Evolutionary conservation across 2,797 vertebrate species (phyloP).

Genomic region (Cynodonichthys magdalenae): DNA sequence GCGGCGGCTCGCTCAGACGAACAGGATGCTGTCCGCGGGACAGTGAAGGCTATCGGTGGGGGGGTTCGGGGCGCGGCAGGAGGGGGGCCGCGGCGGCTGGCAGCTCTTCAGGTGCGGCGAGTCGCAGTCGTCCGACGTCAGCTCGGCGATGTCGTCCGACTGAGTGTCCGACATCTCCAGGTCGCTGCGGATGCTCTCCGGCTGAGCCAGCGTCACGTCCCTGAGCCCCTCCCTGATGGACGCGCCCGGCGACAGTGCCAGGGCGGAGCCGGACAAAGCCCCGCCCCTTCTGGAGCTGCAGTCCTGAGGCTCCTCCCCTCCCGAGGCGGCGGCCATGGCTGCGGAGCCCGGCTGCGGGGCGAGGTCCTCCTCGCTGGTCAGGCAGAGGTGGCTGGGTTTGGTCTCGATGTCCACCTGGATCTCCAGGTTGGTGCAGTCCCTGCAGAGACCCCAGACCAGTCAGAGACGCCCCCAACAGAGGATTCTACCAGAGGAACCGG

Average conservation of each 20-base stretch:
- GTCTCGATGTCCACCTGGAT: conserved; percentile 99
- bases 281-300: conserved; percentile 80
- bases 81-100: conserved; percentile 63
- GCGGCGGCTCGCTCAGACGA: conserved; percentile 73
- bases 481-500: too few relatives aligned
- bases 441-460: conserved; percentile 55
- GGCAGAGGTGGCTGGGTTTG: conserved; percentile 95
- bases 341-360: conserved; percentile 62
- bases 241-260: conserved; percentile 74
- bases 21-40: conserved; percentile 79
- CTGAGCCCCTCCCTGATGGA: conserved; percentile 86
- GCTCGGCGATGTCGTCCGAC: conserved; percentile 95
- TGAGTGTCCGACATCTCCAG: conserved; percentile 98
- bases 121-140: conserved; percentile 95
- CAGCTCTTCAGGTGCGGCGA: conserved; percentile 85
- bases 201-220: conserved; percentile 95
- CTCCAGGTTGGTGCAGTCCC: conserved; percentile 97
- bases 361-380: conserved; percentile 92
- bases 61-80: conserved; percentile 75
- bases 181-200: conserved; percentile 97
- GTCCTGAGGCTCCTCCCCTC: conserved; percentile 88
- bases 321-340: conserved; percentile 77
- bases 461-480: not conserved
- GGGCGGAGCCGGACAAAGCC: conserved; percentile 76
- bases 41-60: conserved; percentile 80